Base-by-base conservation (phyloP, 2,113 vertebrate genomes). In the Tachuris rubrigastra region DNA sequence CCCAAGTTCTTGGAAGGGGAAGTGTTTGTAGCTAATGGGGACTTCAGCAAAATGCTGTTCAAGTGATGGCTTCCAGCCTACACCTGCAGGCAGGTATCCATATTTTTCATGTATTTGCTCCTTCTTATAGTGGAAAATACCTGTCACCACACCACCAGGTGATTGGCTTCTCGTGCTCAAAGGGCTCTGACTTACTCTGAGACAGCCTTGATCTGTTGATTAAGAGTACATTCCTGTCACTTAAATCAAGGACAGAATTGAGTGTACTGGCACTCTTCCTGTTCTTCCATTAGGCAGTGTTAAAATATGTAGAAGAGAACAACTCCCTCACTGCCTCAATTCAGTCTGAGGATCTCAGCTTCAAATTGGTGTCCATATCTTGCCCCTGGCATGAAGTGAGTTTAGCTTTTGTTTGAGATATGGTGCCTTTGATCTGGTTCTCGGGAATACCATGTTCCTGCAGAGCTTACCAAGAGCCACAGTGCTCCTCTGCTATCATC, bases 221-320 rank as follows among this genome's bases (percentile, higher is more conserved):
- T 95, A 49, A 58, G 93, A 93, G 73, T 92, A 75, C 35, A 50
- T 96, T 95, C 63, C 78, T 96, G 8, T 91, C 78, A 66, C 69
- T 95, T 93, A 91, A 88, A 82, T 68, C 79, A 47, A 75, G 79
- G 87, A 63, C 69, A 83, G 31, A 53, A 81, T n/a, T 49, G 49
- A 75, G 49, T 84, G 91, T 89, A 35, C 58, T 97, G 95, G 94
- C 94, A 39, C 53, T 10, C 20, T 92, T 97, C 94, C 96, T 96
- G 62, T 58, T 95, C 25, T 97, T 96, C 96, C 95, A 96, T 97
- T 97, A 97, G 92, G 88, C 72, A 80, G 85, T 10, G 24, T 68
- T 93, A 92, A 97, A 95, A 94, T 97, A 94, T 85, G 90, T 95
- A 95, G 94, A 97, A 72, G 39, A 60, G 71, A 86, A 76, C 12